Conservation (phyloP, 2,797 vertebrate species). For the Meda fulgida region DNA sequence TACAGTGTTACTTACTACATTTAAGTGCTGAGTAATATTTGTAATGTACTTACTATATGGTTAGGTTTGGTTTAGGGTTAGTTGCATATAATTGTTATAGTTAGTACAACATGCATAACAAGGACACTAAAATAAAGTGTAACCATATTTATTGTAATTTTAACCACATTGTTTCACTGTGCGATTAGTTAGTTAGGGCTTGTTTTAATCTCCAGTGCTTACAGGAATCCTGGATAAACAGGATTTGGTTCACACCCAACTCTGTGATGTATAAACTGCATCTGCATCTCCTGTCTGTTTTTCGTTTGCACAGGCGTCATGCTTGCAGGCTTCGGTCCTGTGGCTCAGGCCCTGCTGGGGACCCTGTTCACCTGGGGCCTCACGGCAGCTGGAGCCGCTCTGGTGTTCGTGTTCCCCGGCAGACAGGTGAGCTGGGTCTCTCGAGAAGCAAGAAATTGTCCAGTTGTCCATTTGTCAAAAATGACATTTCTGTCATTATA, state of each 20-base stretch:
- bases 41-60: no score
- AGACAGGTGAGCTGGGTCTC: conserved; percentile 79
- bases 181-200: background rate
- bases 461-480: no score
- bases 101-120: no score
- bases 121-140: no score
- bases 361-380: conserved; percentile 93
- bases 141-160: background rate
- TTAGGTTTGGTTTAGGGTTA: no score
- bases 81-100: no score
- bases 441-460: no score
- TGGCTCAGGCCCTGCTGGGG: conserved; percentile 88
- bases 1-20: no score
- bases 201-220: background rate
- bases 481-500: background rate
- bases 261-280: background rate
- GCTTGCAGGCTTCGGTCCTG: conserved; percentile 84
- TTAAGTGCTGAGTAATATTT: no score
- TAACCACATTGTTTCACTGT: background rate
- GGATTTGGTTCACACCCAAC: conserved; percentile 53
- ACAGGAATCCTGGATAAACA: conserved; percentile 59
- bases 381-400: conserved; percentile 88
- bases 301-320: conserved; percentile 72
- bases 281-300: background rate
- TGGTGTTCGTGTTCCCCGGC: conserved; percentile 91